phyloP scores from a whole-genome alignment of 2,888 invertebrate genomes.

The Gnatocerus cornutus region DNA sequence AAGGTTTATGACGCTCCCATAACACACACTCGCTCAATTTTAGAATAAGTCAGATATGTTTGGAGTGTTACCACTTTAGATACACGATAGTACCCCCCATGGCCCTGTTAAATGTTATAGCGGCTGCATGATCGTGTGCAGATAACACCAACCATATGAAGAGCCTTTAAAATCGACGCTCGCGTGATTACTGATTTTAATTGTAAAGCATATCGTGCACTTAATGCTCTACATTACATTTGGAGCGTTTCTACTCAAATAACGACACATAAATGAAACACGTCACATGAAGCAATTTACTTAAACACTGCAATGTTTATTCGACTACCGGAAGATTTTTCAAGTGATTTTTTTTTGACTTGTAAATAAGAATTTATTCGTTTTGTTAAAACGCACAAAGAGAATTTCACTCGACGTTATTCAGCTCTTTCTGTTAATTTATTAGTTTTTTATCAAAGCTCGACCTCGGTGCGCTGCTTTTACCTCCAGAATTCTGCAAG shows the following conservation, averaged over 20 bases:
- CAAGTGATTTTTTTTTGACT: no score
- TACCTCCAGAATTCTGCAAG: no score
- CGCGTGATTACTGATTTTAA: conserved; percentile 36
- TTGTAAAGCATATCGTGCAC: conserved; percentile 28
- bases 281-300: conserved; percentile 34
- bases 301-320: conserved; percentile 15
- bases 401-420: no score
- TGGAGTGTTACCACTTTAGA: conserved; percentile 25
- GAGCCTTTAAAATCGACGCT: conserved; percentile 28
- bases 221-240: conserved; percentile 25
- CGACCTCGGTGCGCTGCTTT: no score
- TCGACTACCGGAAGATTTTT: neutral
- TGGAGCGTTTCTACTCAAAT: conserved; percentile 17
- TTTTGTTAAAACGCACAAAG: no score
- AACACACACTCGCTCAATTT: conserved; percentile 20
- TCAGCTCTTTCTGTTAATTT: no score
- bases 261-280: conserved; percentile 31
- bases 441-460: no score
- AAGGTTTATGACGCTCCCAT: conserved; percentile 37
- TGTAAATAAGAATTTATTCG: no score
- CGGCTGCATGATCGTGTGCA: conserved; percentile 7
- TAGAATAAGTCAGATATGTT: conserved; percentile 31
- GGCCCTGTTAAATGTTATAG: conserved; percentile 23
- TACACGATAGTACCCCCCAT: conserved; percentile 20
- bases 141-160: conserved; percentile 22